Conservation (phyloP, 92 coral and sea anemone genomes). For the Phenganax subtilis region DNA sequence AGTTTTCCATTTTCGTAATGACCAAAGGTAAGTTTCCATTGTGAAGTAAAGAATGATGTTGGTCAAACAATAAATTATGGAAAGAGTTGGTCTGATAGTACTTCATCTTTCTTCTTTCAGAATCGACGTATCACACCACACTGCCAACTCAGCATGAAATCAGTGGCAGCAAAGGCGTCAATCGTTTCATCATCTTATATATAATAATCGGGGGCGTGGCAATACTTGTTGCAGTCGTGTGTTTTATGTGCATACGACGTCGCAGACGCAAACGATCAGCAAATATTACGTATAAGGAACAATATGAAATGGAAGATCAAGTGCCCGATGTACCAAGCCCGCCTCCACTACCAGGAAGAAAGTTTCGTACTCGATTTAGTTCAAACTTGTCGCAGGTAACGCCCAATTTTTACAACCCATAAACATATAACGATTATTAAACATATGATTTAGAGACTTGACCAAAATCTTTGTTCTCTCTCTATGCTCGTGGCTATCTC, state of each 20-base stretch:
- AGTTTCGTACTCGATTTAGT: constrained; percentile 67
- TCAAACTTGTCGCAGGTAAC: constrained; percentile 86
- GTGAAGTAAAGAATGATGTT: too few relatives aligned
- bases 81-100: background rate
- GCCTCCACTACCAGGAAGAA: constrained; percentile 56
- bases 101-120: background rate
- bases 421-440: background rate
- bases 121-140: background rate
- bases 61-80: too few relatives aligned
- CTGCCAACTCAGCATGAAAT: background rate
- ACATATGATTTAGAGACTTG: too few relatives aligned
- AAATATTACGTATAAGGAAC: background rate
- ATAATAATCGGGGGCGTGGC: background rate
- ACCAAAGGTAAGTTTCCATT: constrained; percentile 8
- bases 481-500: too few relatives aligned
- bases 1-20: background rate
- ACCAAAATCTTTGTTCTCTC: too few relatives aligned
- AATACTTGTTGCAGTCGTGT: background rate
- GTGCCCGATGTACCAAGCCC: background rate
- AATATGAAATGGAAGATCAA: background rate
- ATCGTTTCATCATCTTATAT: background rate
- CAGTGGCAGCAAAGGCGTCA: background rate
- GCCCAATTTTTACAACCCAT: constrained; percentile 34
- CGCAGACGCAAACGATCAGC: background rate
- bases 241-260: background rate